Base-by-base conservation (phyloP, 2,888 invertebrate species). In the Drymonia ruficornis region DNA sequence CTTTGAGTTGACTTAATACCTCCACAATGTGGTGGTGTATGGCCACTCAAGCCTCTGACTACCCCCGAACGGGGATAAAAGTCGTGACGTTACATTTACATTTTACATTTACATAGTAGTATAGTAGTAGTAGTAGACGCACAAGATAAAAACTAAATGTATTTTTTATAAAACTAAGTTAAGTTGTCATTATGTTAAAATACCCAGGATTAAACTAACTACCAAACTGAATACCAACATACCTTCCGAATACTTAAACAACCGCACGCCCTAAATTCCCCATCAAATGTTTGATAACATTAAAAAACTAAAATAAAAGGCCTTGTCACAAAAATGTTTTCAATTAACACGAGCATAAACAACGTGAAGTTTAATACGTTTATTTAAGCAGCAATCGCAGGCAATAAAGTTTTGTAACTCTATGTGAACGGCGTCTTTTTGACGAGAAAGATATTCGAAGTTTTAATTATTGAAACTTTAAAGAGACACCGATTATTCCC, bases 271-370 rank as follows among this genome's bases (percentile, higher is more conserved):
- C n/a, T 6, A 38, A 38, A 11, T 38, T 38, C n/a, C 38, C 19
- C 49, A n/a, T 40, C 19, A 55, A 54, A 55, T 53, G 56, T 59
- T 55, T 42, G 52, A 58, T 28, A 45, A 45, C 15, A 46, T 12
- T 7, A n/a, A 42, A 29, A 46, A 46, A 46, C n/a, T 12, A 1
- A 28, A 18, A 42, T 42, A 42, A 7, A 28, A 23, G 15, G n/a
- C n/a, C 28, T 50, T 43, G 36, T 53, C 53, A 50, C 53, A 50
- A 47, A 58, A 55, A 53, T 53, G 49, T 63, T 56, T 67, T 69
- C 69, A 71, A 71, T 71, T 71, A 71, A 69, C 70, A 71, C 57
- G 31, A 54, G 43, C 63, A 67, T 67, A 69, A 71, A 70, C 69
- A 49, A 63, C 59, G 60, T 65, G 40, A 55, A 49, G 13, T 67